These are phyloP conservation scores for Psilopsiagon aymara DNA, from an alignment of 2,113 vertebrate species.

Conservation along the genomic window DNA sequence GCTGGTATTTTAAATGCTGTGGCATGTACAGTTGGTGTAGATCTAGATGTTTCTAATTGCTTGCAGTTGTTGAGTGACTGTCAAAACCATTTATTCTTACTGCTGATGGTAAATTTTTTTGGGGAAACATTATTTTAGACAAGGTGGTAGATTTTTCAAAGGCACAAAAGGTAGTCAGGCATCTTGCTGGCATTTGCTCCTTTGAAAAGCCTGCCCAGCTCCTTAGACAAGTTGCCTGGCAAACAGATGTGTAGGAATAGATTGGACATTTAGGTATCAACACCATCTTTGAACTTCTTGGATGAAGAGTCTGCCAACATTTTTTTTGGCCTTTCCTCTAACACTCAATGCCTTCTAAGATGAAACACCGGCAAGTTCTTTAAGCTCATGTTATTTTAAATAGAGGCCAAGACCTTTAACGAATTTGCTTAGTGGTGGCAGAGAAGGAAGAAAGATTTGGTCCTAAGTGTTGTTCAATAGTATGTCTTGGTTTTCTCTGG, in stretches of 20 bases:
- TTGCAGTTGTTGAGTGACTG: constrained; percentile 37
- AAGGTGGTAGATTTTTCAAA: constrained; percentile 55
- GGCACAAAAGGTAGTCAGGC: constrained; percentile 25
- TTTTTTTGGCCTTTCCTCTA: constrained; percentile 61
- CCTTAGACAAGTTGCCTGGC: constrained; percentile 28
- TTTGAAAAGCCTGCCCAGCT: constrained; percentile 40
- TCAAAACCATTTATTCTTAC: constrained; percentile 49
- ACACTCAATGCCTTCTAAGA: constrained; percentile 68
- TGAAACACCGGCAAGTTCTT: constrained; percentile 73
- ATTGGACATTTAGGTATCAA: constrained; percentile 54
- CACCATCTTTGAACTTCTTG: constrained; percentile 72
- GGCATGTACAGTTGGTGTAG: constrained; percentile 6
- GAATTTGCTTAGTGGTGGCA: constrained; percentile 76
- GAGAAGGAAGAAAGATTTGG: constrained; percentile 77
- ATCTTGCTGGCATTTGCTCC: neutral
- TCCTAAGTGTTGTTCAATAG: constrained; percentile 76
- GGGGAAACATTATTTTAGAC: neutral
- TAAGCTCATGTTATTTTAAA: constrained; percentile 79
- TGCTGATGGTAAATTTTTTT: neutral
- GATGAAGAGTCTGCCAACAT: constrained; percentile 60
- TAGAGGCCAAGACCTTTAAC: constrained; percentile 75
- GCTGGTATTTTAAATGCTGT: neutral
- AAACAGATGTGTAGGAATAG: constrained; percentile 47
- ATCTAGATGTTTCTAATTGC: constrained; percentile 57
- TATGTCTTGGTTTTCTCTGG: constrained; percentile 77